Base-by-base conservation (phyloP, 2,797 vertebrate species). In the Pseudochirops corinnae region DNA sequence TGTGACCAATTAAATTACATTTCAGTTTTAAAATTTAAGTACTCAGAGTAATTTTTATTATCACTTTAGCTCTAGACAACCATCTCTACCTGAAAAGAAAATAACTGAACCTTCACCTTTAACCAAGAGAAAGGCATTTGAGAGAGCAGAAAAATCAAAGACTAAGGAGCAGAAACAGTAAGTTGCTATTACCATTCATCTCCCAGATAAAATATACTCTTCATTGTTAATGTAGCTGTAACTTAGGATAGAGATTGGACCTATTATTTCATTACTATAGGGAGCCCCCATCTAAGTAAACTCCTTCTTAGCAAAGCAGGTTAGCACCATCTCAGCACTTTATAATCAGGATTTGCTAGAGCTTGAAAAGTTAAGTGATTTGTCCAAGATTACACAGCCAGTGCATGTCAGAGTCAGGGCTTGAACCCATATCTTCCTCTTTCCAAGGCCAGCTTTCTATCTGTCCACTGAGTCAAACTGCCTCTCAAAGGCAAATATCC, bases 161-260 rank as follows among this genome's bases (percentile, higher is more conserved):
- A 96, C 99, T 98, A 99, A 99, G 99, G 99, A 99, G 97, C 99
- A 99, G 62, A 99, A 99, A 97, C 98, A 98, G 98, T 99, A 99
- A 99, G 99, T 97, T 55, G 92, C 33, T 93, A 93, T 90, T 21
- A 4, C 60, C 93, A 94, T 74, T 46, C 0, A 95, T 29, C 50
- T 92, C 1, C 92, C 39, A 93, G 0, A 1, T 93, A 60, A 58
- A 90, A 55, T 93, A 82, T 93, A n/a, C 16, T 74, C 5, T 74
- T 74, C 33, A 21, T 16, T 74, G 62, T 39, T 74, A 50, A 46
- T 46, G 24, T 50, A 12, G 50, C 74, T 87, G 24, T 50, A 87
- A 87, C 21, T 87, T 46, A 50, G 74, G 39, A 50, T 87, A 50
- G 74, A 87, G 10, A 87, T 87, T 87, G 24, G 24, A 87, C 39